Evolutionary conservation across 2,888 invertebrate species (phyloP).

Genomic region (Notocelia uddmanniana): DNA sequence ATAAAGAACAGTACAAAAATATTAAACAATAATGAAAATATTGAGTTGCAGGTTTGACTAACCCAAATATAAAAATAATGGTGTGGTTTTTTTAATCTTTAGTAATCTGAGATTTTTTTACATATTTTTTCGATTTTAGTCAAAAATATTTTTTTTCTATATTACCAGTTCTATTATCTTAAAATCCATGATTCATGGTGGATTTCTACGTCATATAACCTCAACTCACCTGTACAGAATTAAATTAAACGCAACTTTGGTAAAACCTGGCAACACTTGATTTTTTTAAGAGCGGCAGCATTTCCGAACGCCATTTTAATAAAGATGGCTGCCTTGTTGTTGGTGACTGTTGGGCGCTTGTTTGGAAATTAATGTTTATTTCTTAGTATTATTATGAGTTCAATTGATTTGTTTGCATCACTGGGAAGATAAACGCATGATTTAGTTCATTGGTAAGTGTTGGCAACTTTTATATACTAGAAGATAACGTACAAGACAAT

Average conservation of each 20-base stretch:
- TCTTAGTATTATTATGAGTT: conserved; percentile 73
- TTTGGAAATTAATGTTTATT: conserved; percentile 80
- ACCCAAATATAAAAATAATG: too few relatives aligned
- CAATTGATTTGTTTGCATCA: conserved; percentile 60
- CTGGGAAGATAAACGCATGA: conserved; percentile 58
- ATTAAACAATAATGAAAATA: too few relatives aligned
- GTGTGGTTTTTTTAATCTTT: too few relatives aligned
- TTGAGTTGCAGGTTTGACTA: too few relatives aligned
- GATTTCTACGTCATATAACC: not conserved
- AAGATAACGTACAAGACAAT: conserved; percentile 46
- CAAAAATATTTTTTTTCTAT: too few relatives aligned
- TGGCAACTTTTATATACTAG: conserved; percentile 40
- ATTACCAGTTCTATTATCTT: too few relatives aligned
- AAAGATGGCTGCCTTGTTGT: conserved; percentile 84
- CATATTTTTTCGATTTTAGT: too few relatives aligned
- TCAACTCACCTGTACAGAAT: conserved; percentile 2
- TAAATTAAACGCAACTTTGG: conserved; percentile 33
- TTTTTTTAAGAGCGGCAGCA: conserved; percentile 52
- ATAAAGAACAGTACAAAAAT: too few relatives aligned
- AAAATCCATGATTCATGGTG: too few relatives aligned
- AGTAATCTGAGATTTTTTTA: too few relatives aligned
- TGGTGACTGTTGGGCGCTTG: conserved; percentile 83
- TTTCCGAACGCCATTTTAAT: conserved; percentile 65
- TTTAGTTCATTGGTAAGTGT: conserved; percentile 69
- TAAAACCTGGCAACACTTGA: conserved; percentile 44